These are phyloP conservation scores for Trachelus tabidus DNA, from an alignment of 2,888 invertebrate genomes.

Conservation along the genomic window DNA sequence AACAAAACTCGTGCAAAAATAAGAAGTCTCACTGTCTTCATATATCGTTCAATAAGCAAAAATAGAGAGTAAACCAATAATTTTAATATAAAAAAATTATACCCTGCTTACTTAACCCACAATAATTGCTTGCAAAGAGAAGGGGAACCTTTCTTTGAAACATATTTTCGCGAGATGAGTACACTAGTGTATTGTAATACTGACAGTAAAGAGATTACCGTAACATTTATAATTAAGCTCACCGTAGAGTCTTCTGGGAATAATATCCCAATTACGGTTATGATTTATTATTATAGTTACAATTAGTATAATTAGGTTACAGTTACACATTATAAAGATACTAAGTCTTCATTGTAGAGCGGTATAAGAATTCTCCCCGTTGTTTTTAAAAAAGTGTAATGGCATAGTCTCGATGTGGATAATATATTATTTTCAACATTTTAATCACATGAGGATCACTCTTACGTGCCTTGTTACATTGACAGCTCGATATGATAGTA, in stretches of 20 bases:
- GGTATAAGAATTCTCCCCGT: no score
- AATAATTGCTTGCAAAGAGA: conserved; percentile 33
- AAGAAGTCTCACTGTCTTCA: no score
- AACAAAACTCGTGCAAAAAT: no score
- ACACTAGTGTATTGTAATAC: conserved; percentile 62
- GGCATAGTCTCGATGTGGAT: background rate
- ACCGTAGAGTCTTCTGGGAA: background rate
- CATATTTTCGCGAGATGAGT: conserved; percentile 50
- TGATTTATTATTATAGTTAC: background rate
- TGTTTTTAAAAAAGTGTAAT: conserved; percentile 31
- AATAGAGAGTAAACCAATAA: no score
- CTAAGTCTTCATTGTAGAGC: background rate
- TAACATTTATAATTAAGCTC: conserved; percentile 45
- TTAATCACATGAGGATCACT: no score
- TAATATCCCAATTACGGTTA: background rate
- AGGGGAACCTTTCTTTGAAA: conserved; percentile 13
- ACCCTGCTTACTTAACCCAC: conserved; percentile 53
- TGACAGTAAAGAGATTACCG: conserved; percentile 65
- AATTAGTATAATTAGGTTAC: background rate
- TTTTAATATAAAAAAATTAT: conserved; percentile 32
- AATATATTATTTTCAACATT: no score
- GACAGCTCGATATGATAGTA: no score
- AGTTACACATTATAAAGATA: background rate
- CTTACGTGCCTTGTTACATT: no score
- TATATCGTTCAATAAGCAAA: no score